Conservation (phyloP, 2,113 vertebrate species). For the Phycodurus eques region DNA sequence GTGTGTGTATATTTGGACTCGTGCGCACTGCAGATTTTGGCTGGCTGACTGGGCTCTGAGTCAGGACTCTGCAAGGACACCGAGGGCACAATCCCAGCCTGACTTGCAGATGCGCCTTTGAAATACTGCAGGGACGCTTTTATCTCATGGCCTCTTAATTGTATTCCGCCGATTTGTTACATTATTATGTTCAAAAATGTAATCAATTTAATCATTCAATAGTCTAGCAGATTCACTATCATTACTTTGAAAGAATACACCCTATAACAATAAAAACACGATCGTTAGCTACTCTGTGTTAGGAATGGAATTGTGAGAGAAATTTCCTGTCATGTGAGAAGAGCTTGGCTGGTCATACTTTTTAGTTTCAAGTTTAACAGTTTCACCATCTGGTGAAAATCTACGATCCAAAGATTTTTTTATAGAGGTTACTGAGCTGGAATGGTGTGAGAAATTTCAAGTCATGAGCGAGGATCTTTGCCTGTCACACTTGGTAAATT, state of each 20-base stretch:
- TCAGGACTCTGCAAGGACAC: constrained; percentile 73
- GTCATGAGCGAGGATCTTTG: neutral
- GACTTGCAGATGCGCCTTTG: constrained; percentile 31
- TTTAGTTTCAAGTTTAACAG: too few species aligned
- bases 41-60: constrained; percentile 56
- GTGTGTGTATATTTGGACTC: constrained; percentile 8
- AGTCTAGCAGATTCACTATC: neutral
- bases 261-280: neutral
- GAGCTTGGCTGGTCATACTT: too few species aligned
- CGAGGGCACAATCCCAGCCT: constrained; percentile 31
- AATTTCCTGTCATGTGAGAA: too few species aligned
- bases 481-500: too few species aligned
- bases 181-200: neutral
- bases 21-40: constrained; percentile 55
- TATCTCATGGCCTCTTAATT: constrained; percentile 11
- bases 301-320: too few species aligned
- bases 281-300: neutral
- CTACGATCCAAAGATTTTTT: too few species aligned
- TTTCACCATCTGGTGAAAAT: too few species aligned
- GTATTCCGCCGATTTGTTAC: constrained; percentile 3
- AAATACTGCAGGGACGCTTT: constrained; percentile 35
- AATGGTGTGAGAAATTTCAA: neutral
- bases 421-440: too few species aligned
- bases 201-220: neutral
- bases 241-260: neutral